Evolutionary conservation across 2,113 vertebrate species (phyloP).

Genomic region (Microcebus griseorufus): DNA sequence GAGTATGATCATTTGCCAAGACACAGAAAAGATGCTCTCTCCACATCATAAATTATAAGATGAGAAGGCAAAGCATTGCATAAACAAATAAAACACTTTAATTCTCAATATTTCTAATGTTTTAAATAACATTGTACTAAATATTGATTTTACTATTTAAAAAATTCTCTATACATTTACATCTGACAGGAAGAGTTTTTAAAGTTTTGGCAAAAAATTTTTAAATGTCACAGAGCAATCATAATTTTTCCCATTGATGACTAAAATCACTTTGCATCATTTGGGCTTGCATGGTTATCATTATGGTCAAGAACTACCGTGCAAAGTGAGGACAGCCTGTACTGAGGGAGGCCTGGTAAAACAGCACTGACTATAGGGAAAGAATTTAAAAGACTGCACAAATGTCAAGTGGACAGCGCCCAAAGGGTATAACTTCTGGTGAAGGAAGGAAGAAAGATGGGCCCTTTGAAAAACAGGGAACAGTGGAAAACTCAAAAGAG

Average conservation of each 20-base stretch:
- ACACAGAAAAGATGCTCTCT: neutral
- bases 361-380: neutral
- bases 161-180: neutral
- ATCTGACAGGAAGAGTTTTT: neutral
- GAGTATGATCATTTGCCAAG: neutral
- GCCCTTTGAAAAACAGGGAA: neutral
- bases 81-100: neutral
- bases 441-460: neutral
- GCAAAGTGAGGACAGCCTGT: neutral
- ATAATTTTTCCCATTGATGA: neutral
- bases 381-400: neutral
- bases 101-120: neutral
- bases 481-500: neutral
- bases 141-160: neutral
- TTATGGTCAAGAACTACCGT: neutral
- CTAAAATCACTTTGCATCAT: neutral
- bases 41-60: neutral
- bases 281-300: neutral
- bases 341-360: neutral
- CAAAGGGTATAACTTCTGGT: neutral
- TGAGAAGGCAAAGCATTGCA: neutral
- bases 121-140: neutral
- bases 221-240: neutral
- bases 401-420: neutral
- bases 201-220: neutral